Evolutionary conservation across 2,888 invertebrate species (phyloP).

Genomic region (Trilocha varians): DNA sequence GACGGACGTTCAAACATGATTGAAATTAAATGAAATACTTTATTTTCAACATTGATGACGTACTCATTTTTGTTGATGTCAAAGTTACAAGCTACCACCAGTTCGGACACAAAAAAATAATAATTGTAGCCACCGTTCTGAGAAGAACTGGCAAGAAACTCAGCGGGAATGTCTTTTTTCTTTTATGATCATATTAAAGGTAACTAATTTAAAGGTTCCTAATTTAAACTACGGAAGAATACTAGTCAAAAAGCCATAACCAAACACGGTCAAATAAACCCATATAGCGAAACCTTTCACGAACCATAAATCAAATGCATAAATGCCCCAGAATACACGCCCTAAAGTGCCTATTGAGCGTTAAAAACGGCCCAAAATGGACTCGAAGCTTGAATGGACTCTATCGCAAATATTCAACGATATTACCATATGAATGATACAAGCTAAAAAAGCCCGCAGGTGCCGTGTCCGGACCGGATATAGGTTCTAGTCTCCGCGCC

Average conservation of each 20-base stretch:
- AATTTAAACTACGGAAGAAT: too few relatives aligned
- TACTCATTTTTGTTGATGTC: too few relatives aligned
- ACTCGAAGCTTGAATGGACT: constrained; percentile 2
- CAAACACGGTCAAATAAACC: not conserved
- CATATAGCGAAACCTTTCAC: constrained; percentile 1
- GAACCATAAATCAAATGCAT: constrained; percentile 7
- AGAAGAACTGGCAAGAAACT: too few relatives aligned
- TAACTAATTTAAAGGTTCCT: too few relatives aligned
- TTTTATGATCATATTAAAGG: too few relatives aligned
- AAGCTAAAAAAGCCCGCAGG: constrained; percentile 53
- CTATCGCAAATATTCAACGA: constrained; percentile 35
- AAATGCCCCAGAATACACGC: not conserved
- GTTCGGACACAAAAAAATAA: too few relatives aligned
- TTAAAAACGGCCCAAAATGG: constrained; percentile 6
- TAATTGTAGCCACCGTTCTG: too few relatives aligned
- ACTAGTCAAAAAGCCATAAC: not conserved
- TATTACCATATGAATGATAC: constrained; percentile 67
- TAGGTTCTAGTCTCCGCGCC: constrained; percentile 35
- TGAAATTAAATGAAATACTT: too few relatives aligned
- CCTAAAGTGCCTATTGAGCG: constrained; percentile 4
- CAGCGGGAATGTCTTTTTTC: too few relatives aligned
- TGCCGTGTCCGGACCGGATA: constrained; percentile 49
- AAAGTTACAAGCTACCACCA: too few relatives aligned
- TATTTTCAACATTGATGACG: too few relatives aligned
- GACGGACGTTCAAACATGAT: too few relatives aligned